A percentile compares a stretch with the other conserved stretches of the same genome.
Conservation (phyloP, 2,888 invertebrate species). For the Capitulum mitella region DNA sequence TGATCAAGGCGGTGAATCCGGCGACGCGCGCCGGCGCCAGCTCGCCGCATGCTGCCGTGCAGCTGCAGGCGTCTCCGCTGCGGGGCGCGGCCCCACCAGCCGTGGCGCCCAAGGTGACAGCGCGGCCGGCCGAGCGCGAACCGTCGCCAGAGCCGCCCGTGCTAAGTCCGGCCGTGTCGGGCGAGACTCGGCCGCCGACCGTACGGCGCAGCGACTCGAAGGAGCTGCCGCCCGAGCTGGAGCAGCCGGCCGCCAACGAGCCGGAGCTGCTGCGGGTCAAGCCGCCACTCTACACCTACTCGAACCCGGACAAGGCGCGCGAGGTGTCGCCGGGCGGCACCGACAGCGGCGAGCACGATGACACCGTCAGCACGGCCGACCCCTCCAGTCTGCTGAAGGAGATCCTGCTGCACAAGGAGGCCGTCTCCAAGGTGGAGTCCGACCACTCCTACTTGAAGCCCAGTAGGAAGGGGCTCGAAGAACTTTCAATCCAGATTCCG, state of each 20-base stretch:
- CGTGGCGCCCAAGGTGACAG: not conserved
- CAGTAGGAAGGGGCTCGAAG: not conserved
- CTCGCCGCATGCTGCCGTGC: not conserved
- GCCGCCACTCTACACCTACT: constrained; percentile 69
- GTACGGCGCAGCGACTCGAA: constrained; percentile 1
- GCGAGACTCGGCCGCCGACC: not conserved
- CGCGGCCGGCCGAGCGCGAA: not conserved
- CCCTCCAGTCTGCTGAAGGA: not conserved
- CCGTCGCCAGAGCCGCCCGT: not conserved
- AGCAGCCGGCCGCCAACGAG: constrained; percentile 30
- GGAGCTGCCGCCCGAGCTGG: constrained; percentile 22
- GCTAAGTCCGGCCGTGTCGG: constrained; percentile 1
- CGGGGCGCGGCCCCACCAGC: not conserved
- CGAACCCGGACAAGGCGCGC: constrained; percentile 53
- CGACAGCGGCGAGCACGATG: not conserved
- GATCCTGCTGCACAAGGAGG: constrained; percentile 20
- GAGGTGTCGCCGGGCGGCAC: not conserved
- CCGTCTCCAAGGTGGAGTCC: constrained; percentile 11
- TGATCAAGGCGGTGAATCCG: constrained; percentile 17
- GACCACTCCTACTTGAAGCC: constrained; percentile 16
- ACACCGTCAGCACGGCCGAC: not conserved
- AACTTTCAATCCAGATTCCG: constrained; percentile 11
- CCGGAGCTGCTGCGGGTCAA: constrained; percentile 55
- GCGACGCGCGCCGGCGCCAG: constrained; percentile 3
- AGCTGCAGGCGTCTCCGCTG: not conserved